Conservation (phyloP, 2,113 vertebrate species). For the Rattus norvegicus region DNA sequence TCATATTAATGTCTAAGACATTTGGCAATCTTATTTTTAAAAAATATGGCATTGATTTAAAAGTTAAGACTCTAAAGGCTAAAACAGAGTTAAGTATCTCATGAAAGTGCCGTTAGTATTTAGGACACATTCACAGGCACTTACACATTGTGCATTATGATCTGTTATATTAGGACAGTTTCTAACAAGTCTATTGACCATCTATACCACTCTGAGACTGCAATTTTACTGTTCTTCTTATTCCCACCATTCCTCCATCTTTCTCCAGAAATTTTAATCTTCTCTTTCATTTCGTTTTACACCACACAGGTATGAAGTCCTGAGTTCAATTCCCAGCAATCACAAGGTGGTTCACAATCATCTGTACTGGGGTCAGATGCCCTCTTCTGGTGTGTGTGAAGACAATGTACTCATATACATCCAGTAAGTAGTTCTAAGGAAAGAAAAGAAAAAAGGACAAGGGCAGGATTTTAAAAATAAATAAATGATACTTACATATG, state of each 20-base stretch:
- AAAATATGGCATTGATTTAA: neutral
- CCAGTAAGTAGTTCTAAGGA: no score
- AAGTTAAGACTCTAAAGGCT: neutral
- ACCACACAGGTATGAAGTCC: no score
- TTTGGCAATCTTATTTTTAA: neutral
- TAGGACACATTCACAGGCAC: neutral
- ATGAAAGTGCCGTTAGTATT: neutral
- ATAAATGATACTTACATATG: no score
- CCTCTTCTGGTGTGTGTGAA: no score
- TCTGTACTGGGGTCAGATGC: no score
- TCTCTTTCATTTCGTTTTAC: no score
- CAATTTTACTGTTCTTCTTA: neutral
- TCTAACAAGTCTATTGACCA: neutral
- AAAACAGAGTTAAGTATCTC: neutral
- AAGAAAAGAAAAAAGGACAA: no score
- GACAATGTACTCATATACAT: no score
- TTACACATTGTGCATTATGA: no score
- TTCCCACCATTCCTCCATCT: neutral
- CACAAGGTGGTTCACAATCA: no score
- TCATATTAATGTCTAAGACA: neutral
- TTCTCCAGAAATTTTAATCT: neutral
- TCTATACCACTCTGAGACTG: rapidly evolving
- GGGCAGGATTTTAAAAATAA: no score
- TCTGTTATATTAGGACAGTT: neutral
- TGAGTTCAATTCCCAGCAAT: no score